phyloP scores from a whole-genome alignment of 2,797 vertebrate species.

The Acridotheres tristis region DNA sequence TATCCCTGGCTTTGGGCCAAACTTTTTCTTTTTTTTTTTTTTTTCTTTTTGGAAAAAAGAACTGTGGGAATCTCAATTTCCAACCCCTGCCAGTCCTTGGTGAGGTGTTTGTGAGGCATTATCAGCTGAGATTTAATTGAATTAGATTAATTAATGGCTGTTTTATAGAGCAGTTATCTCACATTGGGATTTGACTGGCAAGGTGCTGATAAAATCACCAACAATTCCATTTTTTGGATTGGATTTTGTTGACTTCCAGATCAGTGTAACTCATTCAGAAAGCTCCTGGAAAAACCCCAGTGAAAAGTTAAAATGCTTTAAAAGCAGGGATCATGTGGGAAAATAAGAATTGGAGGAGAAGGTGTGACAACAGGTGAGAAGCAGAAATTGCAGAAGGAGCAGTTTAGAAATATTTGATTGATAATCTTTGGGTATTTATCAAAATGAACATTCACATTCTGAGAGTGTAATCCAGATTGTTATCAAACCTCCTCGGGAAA shows the following conservation, averaged over 20 bases:
- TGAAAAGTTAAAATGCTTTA: neutral
- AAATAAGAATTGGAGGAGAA: neutral
- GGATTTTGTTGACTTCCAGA: neutral
- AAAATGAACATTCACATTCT: neutral
- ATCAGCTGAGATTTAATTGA: neutral
- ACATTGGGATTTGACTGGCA: neutral
- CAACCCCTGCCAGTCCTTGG: neutral
- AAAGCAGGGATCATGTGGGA: rapidly evolving
- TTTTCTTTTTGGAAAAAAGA: neutral
- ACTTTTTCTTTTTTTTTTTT: too few species aligned
- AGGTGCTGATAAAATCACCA: neutral
- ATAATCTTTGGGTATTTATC: neutral
- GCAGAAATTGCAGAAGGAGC: neutral
- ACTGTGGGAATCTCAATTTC: neutral
- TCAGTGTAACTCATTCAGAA: neutral
- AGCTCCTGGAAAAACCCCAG: neutral
- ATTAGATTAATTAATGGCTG: rapidly evolving
- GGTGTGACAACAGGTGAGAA: neutral
- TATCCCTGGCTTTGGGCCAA: neutral
- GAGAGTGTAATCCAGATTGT: neutral
- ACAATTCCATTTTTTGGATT: rapidly evolving
- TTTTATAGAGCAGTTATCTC: neutral
- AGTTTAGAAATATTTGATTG: neutral
- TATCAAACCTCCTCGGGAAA: neutral
- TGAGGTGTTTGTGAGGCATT: neutral